Evolutionary conservation across 1,140 invertebrate species (phyloP), one percentile per base, ranked within the genome.

Genomic region (Oedothorax gibbosus): DNA sequence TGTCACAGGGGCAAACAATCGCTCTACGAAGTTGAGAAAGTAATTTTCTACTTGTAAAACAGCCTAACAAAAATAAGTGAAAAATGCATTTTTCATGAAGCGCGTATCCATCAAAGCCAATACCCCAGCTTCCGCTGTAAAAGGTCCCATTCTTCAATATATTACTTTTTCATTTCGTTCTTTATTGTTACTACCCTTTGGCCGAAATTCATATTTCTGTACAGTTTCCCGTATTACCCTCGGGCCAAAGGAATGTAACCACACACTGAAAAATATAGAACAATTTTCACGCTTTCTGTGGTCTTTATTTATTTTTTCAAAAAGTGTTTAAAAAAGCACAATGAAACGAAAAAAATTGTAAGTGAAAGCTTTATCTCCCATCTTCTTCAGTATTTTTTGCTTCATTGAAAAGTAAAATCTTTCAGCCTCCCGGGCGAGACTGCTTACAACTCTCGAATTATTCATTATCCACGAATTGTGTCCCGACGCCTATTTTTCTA

Each of bases 71-170:
- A 84, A 77, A 14, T 68, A 62, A 64, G 69, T 73, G 54, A 54
- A 82, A 76, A 84, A 84, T 84, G 64, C 72, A 84, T 84, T 84
- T 84, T 84, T 84, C 82, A 84, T 84, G 82, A 84, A 77, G 53
- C 14, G 18, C 20, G 21, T 68, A 84, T 84, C 82, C 82, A 84
- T 84, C 82, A 76, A 84, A 76, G 80, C 80, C 80, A 82, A 82
- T 82, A 82, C 82, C 56, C 20, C 35, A 73, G 50, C 35, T 21
- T 69, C 62, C 20, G 49, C 56, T 21, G 57, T 20, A 56, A 53
- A 51, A 71, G 56, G 65, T 56, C 64, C 20, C 20, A n/a, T 64
- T 77, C 50, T 20, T 50, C 57, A 35, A 60, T 60, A 14, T 79
- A 54, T 20, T n/a, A 11, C 35, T 15, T 15, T 66, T 69, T 80